phyloP scores from a whole-genome alignment of 2,113 vertebrate species.

The Verasper variegatus region DNA sequence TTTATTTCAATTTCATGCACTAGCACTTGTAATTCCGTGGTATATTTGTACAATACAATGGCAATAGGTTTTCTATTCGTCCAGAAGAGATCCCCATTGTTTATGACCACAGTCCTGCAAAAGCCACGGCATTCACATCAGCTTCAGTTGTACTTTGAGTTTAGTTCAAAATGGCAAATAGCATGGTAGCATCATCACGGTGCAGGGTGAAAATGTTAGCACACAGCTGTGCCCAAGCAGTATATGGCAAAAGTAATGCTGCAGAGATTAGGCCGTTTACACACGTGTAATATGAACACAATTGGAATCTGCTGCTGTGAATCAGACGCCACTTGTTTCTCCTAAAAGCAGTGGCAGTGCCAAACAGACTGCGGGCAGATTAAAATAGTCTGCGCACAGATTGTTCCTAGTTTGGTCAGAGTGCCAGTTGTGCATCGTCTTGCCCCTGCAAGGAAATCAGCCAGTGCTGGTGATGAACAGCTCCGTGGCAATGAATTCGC shows the following conservation, averaged over 20 bases:
- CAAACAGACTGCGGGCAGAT: conserved; percentile 21
- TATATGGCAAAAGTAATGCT: conserved; percentile 4
- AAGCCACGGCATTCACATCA: no score
- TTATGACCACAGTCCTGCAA: no score
- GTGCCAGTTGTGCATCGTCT: conserved; percentile 43
- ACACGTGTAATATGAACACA: conserved; percentile 33
- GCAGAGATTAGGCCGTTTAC: conserved; percentile 30
- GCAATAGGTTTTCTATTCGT: no score
- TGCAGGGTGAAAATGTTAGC: background rate
- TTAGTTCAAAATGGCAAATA: no score
- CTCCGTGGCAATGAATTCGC: conserved; percentile 48
- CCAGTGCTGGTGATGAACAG: conserved; percentile 38
- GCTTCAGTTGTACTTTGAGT: no score
- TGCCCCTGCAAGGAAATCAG: conserved; percentile 70
- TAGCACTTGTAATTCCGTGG: no score
- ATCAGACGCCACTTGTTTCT: conserved; percentile 35
- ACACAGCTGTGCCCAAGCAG: background rate
- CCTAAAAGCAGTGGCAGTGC: conserved; percentile 21
- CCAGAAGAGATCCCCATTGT: no score
- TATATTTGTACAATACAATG: no score
- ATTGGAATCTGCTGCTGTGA: conserved; percentile 17
- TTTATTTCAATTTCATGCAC: no score
- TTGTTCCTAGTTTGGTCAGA: conserved; percentile 69
- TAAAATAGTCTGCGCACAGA: conserved; percentile 34
- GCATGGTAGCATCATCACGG: no score